phyloP scores from a whole-genome alignment of 2,113 vertebrate species.

The Barbus barbus region DNA sequence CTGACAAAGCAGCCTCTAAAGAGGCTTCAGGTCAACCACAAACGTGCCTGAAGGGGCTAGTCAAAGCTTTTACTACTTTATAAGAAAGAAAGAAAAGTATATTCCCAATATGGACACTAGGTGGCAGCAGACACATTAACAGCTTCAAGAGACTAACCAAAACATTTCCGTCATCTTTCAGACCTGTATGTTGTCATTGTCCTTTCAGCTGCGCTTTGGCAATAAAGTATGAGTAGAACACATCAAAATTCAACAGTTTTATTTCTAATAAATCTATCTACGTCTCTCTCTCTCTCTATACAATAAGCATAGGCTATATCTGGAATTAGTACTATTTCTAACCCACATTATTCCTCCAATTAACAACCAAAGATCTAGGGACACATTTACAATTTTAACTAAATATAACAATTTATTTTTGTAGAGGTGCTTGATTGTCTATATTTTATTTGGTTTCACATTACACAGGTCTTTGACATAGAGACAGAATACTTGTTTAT shows the following conservation, averaged over 20 bases:
- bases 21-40: background rate
- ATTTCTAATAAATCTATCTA: background rate
- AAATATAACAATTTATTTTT: background rate
- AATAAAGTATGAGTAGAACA: background rate
- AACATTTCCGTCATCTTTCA: background rate
- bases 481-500: background rate
- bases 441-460: too few species aligned
- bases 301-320: too few species aligned
- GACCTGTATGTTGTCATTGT: background rate
- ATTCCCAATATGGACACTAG: background rate
- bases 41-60: background rate
- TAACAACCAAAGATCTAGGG: background rate
- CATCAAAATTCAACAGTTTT: background rate
- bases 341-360: too few species aligned
- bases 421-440: background rate
- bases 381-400: background rate
- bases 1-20: too few species aligned
- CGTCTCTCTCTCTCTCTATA: too few species aligned
- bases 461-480: background rate
- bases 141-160: background rate
- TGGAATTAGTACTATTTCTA: background rate
- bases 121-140: background rate
- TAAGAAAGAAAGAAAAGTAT: too few species aligned
- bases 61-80: background rate
- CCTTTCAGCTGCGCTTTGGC: background rate